A percentile compares a stretch with the other conserved stretches of the same genome.
phyloP scores from a whole-genome alignment of 2,888 invertebrate genomes.

The Plemyria rubiginata region DNA sequence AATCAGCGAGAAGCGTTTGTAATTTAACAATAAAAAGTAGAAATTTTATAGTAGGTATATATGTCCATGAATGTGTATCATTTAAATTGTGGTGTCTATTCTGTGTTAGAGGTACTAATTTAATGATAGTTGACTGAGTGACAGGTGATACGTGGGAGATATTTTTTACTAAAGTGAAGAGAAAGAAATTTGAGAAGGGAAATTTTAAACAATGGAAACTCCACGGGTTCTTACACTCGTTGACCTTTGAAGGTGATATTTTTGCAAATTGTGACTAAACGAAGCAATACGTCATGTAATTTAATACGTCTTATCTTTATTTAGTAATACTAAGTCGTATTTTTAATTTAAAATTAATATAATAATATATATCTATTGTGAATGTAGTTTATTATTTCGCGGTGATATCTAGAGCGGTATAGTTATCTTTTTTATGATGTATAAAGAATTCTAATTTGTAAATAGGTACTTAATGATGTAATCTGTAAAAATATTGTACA shows the following conservation, averaged over 20 bases:
- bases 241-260: slow-evolving; percentile 84
- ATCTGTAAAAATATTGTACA: slow-evolving; percentile 84
- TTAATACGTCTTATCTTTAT: slow-evolving; percentile 86
- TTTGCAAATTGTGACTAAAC: slow-evolving; percentile 89
- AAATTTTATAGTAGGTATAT: slow-evolving; percentile 65
- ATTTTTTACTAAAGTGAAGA: slow-evolving; percentile 78
- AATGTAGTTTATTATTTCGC: slow-evolving; percentile 83
- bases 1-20: slow-evolving; percentile 74
- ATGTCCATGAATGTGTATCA: slow-evolving; percentile 83
- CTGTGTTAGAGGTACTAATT: slow-evolving; percentile 79
- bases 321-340: slow-evolving; percentile 79
- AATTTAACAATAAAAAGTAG: slow-evolving; percentile 67
- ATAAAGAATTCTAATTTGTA: slow-evolving; percentile 85
- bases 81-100: slow-evolving; percentile 84
- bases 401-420: slow-evolving; percentile 83
- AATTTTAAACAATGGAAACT: slow-evolving; percentile 35
- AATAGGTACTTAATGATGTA: slow-evolving; percentile 84
- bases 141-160: slow-evolving; percentile 72
- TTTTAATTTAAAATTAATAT: slow-evolving; percentile 66
- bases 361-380: slow-evolving; percentile 80
- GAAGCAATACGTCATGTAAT: slow-evolving; percentile 92
- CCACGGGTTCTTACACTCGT: slow-evolving; percentile 25
- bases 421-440: slow-evolving; percentile 83
- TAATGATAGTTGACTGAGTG: slow-evolving; percentile 80
- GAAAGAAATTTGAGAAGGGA: slow-evolving; percentile 51